Conservation (phyloP, 2,888 invertebrate genomes). For the Eristalinus aeneus region DNA sequence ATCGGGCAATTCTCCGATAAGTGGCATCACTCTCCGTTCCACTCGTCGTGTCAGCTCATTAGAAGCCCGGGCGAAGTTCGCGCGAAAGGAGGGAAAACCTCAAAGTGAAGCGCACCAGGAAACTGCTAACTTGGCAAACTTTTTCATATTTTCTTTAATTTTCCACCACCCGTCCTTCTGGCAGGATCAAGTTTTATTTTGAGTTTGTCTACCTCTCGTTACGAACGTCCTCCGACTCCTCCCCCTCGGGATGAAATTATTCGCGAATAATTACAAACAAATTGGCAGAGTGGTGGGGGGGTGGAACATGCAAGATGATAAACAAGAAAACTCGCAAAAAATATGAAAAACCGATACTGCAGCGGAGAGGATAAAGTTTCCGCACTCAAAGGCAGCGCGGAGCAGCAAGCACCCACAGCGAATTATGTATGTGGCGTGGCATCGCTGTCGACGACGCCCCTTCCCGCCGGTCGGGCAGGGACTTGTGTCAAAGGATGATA, state of each 20-base stretch:
- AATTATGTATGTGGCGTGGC: neutral
- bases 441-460: neutral
- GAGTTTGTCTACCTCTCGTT: constrained; percentile 1
- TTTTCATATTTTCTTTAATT: neutral
- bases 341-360: constrained; percentile 1
- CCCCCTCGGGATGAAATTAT: constrained; percentile 14
- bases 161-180: neutral
- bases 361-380: constrained; percentile 35
- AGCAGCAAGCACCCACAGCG: neutral
- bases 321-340: neutral
- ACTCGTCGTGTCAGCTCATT: neutral
- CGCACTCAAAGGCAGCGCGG: neutral
- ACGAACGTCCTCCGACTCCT: neutral
- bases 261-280: constrained; percentile 52
- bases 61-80: neutral
- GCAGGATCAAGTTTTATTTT: constrained; percentile 17
- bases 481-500: constrained; percentile 64
- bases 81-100: neutral
- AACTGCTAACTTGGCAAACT: neutral
- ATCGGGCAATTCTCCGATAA: neutral
- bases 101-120: neutral
- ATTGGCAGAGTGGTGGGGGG: neutral
- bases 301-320: neutral
- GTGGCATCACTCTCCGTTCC: neutral
- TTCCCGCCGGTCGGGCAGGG: neutral